A percentile compares a stretch with the other conserved stretches of the same genome.
Conservation (phyloP, 2,888 invertebrate species). For the Lasioglossum leucozonium region DNA sequence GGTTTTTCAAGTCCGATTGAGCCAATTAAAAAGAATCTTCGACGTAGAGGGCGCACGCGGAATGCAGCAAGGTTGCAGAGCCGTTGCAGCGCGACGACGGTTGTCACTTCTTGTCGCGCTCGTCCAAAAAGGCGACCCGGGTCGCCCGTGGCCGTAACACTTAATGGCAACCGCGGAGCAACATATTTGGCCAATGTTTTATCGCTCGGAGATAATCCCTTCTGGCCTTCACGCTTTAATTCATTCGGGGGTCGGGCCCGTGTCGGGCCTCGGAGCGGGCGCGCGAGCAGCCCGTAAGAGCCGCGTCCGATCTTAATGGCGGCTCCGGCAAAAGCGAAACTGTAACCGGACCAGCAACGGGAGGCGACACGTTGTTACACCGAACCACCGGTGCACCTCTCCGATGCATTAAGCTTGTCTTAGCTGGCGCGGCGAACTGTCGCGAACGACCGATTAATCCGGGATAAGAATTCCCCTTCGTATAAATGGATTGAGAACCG, state of each 20-base stretch:
- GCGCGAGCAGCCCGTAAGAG: not conserved
- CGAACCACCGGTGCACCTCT: conserved; percentile 47
- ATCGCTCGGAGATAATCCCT: conserved; percentile 66
- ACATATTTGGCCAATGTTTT: conserved; percentile 70
- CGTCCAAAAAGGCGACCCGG: conserved; percentile 21
- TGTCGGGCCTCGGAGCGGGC: conserved; percentile 19
- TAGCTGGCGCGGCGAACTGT: conserved; percentile 65
- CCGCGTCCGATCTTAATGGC: conserved; percentile 46
- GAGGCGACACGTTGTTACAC: conserved; percentile 65
- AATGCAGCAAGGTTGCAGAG: conserved; percentile 32
- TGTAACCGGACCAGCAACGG: conserved; percentile 56
- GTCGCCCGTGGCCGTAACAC: conserved; percentile 3
- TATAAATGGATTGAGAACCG: conserved; percentile 72
- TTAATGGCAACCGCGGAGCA: conserved; percentile 66
- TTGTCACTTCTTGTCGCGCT: conserved; percentile 40
- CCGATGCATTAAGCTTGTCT: conserved; percentile 74
- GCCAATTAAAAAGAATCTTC: conserved; percentile 57
- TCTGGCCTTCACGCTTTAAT: conserved; percentile 68
- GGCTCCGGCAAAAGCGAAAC: conserved; percentile 61
- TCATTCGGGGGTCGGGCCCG: conserved; percentile 43
- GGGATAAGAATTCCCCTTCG: conserved; percentile 73
- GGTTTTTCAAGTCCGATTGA: conserved; percentile 42
- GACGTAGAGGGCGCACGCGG: conserved; percentile 35
- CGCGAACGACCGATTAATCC: conserved; percentile 76
- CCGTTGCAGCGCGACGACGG: not conserved